Percentiles rank a stretch among this genome's conserved stretches.
Evolutionary conservation across 2,113 vertebrate species (phyloP).

Genomic region (Pyrgilauda ruficollis): DNA sequence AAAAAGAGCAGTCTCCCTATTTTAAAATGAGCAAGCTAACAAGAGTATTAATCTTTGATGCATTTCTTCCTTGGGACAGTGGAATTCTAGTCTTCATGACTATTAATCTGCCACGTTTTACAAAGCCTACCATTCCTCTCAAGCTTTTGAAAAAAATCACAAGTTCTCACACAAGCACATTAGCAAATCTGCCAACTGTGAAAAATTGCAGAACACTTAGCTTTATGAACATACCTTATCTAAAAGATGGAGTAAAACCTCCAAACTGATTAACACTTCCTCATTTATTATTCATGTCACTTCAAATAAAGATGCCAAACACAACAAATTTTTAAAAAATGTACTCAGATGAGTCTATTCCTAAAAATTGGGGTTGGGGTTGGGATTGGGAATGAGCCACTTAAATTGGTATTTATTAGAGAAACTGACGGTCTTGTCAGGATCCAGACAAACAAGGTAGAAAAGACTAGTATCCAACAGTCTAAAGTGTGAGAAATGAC

Average conservation of each 20-base stretch:
- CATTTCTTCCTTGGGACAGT: constrained; percentile 16
- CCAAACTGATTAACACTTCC: constrained; percentile 12
- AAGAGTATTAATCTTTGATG: not conserved
- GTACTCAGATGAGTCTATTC: not conserved
- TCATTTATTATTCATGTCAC: constrained; percentile 25
- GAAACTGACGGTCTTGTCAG: not conserved
- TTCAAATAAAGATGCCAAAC: constrained; percentile 6
- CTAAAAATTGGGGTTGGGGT: not conserved
- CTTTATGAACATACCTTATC: constrained; percentile 40
- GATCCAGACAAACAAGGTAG: not conserved
- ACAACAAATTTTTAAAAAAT: not conserved
- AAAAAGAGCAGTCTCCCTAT: not conserved
- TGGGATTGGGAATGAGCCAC: not conserved
- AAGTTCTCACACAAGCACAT: constrained; percentile 34
- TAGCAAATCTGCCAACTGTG: constrained; percentile 52
- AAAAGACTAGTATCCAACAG: not conserved
- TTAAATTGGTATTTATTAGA: not conserved
- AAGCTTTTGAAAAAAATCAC: constrained; percentile 37
- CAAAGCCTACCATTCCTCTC: constrained; percentile 21
- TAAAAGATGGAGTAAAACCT: constrained; percentile 15
- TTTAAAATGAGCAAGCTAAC: constrained; percentile 18
- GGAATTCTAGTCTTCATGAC: constrained; percentile 6
- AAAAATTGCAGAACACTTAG: constrained; percentile 24
- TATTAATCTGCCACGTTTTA: constrained; percentile 40
- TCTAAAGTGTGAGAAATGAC: not conserved